Conservation (phyloP, 2,888 invertebrate genomes). For the Himalopsyche kuldschensis region DNA sequence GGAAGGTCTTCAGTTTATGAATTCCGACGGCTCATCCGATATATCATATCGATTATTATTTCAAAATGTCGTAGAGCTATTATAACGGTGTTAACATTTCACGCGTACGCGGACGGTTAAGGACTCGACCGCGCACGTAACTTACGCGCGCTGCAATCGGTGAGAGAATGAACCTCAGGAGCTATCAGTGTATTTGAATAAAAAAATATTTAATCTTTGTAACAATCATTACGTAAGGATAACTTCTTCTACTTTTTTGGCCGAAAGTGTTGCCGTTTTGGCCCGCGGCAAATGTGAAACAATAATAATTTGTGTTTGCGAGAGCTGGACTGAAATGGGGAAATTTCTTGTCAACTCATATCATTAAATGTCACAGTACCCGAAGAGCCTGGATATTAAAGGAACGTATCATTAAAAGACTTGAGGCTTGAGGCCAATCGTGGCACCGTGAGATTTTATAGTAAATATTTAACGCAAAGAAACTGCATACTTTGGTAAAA, state of each 20-base stretch:
- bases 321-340: not conserved
- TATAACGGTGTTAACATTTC: not conserved
- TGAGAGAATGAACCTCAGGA: not conserved
- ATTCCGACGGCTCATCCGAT: no score
- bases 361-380: no score
- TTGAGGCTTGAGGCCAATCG: no score
- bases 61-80: no score
- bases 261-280: not conserved
- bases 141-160: not conserved
- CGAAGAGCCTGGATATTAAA: no score
- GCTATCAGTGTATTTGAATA: not conserved
- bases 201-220: not conserved
- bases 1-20: no score
- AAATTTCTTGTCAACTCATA: no score
- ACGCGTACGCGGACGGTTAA: not conserved
- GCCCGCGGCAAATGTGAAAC: not conserved
- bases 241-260: not conserved
- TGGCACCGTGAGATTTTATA: no score
- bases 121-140: not conserved
- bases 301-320: not conserved
- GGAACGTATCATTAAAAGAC: no score
- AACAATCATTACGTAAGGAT: not conserved
- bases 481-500: no score
- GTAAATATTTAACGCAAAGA: no score
- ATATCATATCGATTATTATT: no score